These are phyloP conservation scores for Hydropsyche betteni DNA, from an alignment of 2,888 invertebrate species.

Conservation along the genomic window DNA sequence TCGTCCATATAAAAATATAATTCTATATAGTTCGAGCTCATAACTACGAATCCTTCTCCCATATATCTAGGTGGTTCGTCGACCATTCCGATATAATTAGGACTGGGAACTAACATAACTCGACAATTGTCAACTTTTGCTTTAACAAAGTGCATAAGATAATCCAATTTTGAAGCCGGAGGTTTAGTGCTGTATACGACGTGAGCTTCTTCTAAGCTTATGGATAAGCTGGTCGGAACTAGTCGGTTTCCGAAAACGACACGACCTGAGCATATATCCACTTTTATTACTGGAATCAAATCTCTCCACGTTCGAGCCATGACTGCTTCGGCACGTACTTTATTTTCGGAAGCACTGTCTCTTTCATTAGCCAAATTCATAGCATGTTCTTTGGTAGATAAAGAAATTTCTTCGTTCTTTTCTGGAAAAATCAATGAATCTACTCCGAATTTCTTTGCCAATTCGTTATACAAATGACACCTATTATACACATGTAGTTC, in stretches of 20 bases:
- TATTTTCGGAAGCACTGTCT: conserved; percentile 63
- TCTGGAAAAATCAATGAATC: conserved; percentile 80
- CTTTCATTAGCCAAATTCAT: conserved; percentile 73
- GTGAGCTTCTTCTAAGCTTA: conserved; percentile 93
- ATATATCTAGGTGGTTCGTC: conserved; percentile 95
- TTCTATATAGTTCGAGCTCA: conserved; percentile 94
- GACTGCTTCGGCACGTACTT: conserved; percentile 78
- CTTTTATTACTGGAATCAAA: conserved; percentile 94
- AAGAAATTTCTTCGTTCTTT: conserved; percentile 65
- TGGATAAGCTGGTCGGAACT: conserved; percentile 91
- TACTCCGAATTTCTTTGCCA: conserved; percentile 89
- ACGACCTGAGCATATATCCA: conserved; percentile 90
- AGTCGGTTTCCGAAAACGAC: conserved; percentile 95
- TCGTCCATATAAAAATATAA: conserved; percentile 98
- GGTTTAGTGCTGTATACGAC: conserved; percentile 95
- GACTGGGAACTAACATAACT: conserved; percentile 95
- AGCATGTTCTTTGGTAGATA: conserved; percentile 65
- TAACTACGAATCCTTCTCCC: conserved; percentile 98
- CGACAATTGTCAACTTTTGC: conserved; percentile 95
- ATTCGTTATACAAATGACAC: conserved; percentile 83
- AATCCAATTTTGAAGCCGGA: conserved; percentile 90
- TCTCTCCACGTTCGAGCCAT: conserved; percentile 93
- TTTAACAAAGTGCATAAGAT: conserved; percentile 95
- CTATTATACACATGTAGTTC: conserved; percentile 96
- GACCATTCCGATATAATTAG: conserved; percentile 90